These are phyloP conservation scores for Chauna torquata DNA, from an alignment of 2,113 vertebrate genomes.

Conservation along the genomic window DNA sequence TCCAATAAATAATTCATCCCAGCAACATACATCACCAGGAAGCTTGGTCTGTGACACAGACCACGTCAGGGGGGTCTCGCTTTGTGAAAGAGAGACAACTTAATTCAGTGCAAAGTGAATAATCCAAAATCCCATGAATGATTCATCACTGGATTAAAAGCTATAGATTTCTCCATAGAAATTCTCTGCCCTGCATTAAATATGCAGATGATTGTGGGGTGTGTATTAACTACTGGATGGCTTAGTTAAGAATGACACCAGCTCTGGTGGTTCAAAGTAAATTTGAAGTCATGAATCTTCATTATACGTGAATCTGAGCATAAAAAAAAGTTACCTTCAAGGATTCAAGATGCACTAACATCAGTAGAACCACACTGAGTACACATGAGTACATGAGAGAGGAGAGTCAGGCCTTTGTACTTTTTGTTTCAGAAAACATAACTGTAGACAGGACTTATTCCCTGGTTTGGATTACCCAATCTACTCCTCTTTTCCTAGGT, in stretches of 20 bases:
- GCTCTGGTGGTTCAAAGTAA: not conserved
- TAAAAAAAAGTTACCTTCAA: not conserved
- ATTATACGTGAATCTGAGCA: not conserved
- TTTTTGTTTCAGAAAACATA: not conserved
- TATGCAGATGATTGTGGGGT: not conserved
- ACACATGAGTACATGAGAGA: not conserved
- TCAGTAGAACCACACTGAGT: not conserved
- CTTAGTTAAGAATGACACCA: not conserved
- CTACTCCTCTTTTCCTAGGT: not conserved
- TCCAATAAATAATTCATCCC: slow-evolving; percentile 73
- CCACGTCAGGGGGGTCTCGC: not conserved
- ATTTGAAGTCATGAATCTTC: slow-evolving; percentile 14
- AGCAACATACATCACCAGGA: slow-evolving; percentile 33
- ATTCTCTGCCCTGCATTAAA: slow-evolving; percentile 43
- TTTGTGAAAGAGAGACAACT: slow-evolving; percentile 56
- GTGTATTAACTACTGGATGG: slow-evolving; percentile 9
- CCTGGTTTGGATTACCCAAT: not conserved
- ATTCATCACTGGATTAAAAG: slow-evolving; percentile 71
- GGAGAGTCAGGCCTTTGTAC: not conserved
- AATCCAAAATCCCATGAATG: slow-evolving; percentile 62
- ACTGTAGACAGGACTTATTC: not conserved
- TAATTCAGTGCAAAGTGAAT: slow-evolving; percentile 68
- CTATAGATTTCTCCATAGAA: slow-evolving; percentile 48
- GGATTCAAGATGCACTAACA: not conserved
- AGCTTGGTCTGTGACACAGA: not conserved